Evolutionary conservation across 2,888 invertebrate species (phyloP), one percentile per base, ranked within the genome.

Genomic region (Noctua janthina): DNA sequence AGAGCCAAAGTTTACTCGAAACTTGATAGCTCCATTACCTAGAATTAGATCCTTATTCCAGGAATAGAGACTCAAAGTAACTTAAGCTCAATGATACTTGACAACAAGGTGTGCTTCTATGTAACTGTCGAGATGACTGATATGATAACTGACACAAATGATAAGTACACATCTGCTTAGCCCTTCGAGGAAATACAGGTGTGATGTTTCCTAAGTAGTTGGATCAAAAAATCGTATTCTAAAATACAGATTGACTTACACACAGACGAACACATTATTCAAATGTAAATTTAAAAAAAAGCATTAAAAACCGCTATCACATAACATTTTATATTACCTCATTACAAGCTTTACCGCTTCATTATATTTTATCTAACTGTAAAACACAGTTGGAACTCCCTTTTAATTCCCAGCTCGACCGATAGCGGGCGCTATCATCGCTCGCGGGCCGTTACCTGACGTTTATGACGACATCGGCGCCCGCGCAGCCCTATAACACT

Each of bases 311-410:
- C 64, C 46, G 54, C 66, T 2, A 64, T 67, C 74, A 23, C 49
- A 29, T 79, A 62, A 70, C 68, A 74, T 83, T 86, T 81, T 76
- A 76, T 76, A 76, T n/a, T 80, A 66, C 74, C 79, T 88, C 74
- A 85, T 85, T 82, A 87, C 88, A 87, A 79, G 81, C 35, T 77
- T 78, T 79, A 90, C 78, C 59, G 75, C 87, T 90, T 87, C 79
- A 90, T 90, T 90, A 89, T 83, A 81, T 84, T 88, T 82, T 85
- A 89, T 88, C 80, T 85, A 83, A 84, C 86, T 80, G 85, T 90
- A 81, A 84, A 90, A 87, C 83, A 85, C 71, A 79, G 72, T 86
- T 85, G 86, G 90, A 86, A 88, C 79, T 83, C 51, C 39, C 66
- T 82, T 83, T 90, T 84, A 82, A 88, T 84, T 84, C 78, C 68